Evolutionary conservation across 2,888 invertebrate species (phyloP).

Genomic region (Apoda limacodes): DNA sequence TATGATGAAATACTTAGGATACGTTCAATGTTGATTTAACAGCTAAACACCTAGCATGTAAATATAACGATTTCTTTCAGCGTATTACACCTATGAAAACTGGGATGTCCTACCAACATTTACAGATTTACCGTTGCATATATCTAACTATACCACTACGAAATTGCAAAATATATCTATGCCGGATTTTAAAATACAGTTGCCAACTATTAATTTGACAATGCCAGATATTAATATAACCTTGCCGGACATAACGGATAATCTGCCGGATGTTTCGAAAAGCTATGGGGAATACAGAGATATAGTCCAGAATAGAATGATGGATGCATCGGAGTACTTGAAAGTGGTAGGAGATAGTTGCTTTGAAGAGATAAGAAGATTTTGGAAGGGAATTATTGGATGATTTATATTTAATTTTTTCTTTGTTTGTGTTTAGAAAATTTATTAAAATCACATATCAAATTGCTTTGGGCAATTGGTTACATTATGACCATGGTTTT

Average conservation of each 20-base stretch:
- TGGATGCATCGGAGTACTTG: conserved; percentile 63
- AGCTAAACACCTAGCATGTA: conserved; percentile 23
- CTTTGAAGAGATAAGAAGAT: conserved; percentile 50
- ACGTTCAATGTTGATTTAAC: not conserved
- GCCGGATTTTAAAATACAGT: conserved; percentile 38
- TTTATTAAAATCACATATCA: no score
- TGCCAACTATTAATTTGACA: conserved; percentile 25
- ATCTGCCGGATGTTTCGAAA: conserved; percentile 45
- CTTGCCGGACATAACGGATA: conserved; percentile 39
- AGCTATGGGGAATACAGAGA: conserved; percentile 53
- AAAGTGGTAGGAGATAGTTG: conserved; percentile 65
- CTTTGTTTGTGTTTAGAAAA: no score
- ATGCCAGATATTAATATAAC: conserved; percentile 26
- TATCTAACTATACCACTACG: conserved; percentile 41
- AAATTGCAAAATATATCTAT: conserved; percentile 29
- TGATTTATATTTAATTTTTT: no score
- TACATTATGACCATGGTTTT: no score
- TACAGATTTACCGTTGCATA: conserved; percentile 52
- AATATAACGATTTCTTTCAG: conserved; percentile 47
- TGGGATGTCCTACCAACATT: conserved; percentile 58
- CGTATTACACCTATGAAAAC: conserved; percentile 62
- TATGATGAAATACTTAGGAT: no score
- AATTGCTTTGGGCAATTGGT: no score
- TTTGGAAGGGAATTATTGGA: conserved; percentile 47
- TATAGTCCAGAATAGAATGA: conserved; percentile 58